Conservation (phyloP, 2,113 vertebrate species). For the Limnothrissa miodon region DNA sequence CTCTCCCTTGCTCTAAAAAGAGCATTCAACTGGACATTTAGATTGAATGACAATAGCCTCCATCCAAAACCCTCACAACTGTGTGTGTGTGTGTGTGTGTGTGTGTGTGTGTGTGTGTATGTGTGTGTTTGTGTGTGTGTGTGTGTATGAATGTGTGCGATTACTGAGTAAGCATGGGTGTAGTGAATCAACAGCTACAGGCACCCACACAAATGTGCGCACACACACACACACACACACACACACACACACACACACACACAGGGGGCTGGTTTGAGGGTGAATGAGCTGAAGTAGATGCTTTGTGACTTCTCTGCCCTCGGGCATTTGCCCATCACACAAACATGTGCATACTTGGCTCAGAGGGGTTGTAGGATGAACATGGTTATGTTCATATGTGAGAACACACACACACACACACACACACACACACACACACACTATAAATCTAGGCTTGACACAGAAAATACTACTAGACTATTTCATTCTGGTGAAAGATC, state of each 20-base stretch:
- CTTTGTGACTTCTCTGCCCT: constrained; percentile 17
- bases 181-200: background rate
- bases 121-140: too few species aligned
- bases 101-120: background rate
- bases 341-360: constrained; percentile 9
- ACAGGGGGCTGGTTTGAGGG: constrained; percentile 22
- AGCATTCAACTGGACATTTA: constrained; percentile 16
- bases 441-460: background rate
- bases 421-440: constrained; percentile 1
- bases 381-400: background rate
- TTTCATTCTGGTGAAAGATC: background rate
- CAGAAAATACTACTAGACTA: background rate
- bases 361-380: background rate
- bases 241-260: constrained; percentile 3
- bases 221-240: constrained; percentile 8
- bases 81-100: constrained; percentile 19
- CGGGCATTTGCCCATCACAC: constrained; percentile 4
- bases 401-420: background rate
- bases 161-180: too few species aligned
- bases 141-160: constrained; percentile 12
- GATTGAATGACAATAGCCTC: constrained; percentile 21
- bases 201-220: background rate
- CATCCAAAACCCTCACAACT: background rate
- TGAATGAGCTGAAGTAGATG: constrained; percentile 32
- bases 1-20: constrained; percentile 5